Conservation (phyloP, 2,113 vertebrate genomes). For the Herpetotheres cachinnans region DNA sequence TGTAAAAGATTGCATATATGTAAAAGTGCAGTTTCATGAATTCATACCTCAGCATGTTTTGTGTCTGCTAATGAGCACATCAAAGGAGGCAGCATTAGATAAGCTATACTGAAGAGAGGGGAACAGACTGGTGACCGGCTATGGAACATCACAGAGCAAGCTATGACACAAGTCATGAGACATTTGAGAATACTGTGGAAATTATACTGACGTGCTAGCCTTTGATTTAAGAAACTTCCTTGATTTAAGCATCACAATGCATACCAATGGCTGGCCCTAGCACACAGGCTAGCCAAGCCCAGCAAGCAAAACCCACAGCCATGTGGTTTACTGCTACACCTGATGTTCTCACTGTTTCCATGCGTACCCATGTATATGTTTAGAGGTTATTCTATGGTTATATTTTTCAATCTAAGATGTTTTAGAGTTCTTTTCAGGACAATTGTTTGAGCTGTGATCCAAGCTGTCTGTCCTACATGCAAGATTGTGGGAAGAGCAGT, state of each 20-base stretch:
- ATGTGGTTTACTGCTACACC: neutral
- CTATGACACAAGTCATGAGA: accelerated
- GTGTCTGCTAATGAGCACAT: neutral
- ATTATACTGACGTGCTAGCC: neutral
- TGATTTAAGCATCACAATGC: neutral
- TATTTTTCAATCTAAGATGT: neutral
- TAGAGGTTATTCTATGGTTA: neutral
- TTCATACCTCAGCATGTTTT: neutral
- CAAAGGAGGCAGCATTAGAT: neutral
- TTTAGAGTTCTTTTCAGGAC: neutral
- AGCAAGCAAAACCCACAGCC: neutral
- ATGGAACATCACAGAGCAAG: neutral
- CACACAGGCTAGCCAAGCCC: neutral
- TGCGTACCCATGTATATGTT: neutral
- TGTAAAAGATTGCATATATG: neutral
- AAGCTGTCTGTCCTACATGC: neutral
- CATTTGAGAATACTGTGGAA: neutral
- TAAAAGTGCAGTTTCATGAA: neutral
- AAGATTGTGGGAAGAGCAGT: neutral
- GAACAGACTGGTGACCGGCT: neutral
- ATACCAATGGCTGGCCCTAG: neutral
- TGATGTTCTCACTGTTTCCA: neutral
- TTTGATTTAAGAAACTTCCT: neutral
- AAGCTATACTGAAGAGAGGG: neutral
- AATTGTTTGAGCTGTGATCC: neutral